Conservation (phyloP, 2,888 invertebrate species). For the Desoria tigrina region DNA sequence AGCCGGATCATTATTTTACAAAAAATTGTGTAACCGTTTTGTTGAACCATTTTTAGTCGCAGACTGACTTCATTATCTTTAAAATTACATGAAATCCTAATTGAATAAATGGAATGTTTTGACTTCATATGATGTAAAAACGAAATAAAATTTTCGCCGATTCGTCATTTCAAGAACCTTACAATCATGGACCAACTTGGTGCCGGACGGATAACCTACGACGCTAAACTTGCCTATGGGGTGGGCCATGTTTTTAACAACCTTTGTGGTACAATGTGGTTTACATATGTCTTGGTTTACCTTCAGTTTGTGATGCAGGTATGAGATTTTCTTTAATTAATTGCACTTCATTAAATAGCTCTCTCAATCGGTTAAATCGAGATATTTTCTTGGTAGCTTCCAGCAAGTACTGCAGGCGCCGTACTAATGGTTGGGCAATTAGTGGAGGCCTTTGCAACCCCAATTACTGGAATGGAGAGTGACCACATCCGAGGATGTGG, state of each 20-base stretch:
- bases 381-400: conserved; percentile 33
- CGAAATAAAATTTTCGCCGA: too few species aligned
- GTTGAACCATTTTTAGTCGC: too few species aligned
- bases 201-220: not conserved
- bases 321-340: conserved; percentile 8
- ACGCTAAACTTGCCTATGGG: conserved; percentile 54
- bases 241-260: conserved; percentile 63
- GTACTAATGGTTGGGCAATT: conserved; percentile 55
- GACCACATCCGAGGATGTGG: conserved; percentile 39
- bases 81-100: too few species aligned
- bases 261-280: conserved; percentile 64
- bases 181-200: not conserved
- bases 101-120: too few species aligned
- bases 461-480: conserved; percentile 60
- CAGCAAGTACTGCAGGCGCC: conserved; percentile 49
- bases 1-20: too few species aligned
- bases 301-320: conserved; percentile 58
- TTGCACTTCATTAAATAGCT: not conserved
- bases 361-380: not conserved
- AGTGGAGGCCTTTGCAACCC: conserved; percentile 61
- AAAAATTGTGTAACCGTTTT: too few species aligned
- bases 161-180: too few species aligned
- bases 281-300: conserved; percentile 60
- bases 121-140: too few species aligned
- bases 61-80: too few species aligned